These are phyloP conservation scores for Montipora efflorescens DNA, from an alignment of 64 coral and sea anemone genomes.

Conservation along the genomic window DNA sequence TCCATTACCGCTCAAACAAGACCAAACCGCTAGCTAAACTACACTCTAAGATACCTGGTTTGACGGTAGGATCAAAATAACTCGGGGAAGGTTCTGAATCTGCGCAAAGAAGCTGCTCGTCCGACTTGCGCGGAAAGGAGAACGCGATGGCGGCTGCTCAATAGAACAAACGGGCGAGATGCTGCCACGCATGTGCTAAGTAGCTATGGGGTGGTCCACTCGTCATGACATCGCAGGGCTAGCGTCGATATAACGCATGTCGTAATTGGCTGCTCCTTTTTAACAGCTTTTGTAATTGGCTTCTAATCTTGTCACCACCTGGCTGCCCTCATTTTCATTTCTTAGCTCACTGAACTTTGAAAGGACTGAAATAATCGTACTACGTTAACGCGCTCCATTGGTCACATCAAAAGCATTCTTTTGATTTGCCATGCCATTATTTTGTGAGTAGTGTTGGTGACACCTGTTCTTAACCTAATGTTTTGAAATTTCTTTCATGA, in stretches of 20 bases:
- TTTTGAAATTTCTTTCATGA: no score
- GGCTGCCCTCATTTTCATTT: background rate
- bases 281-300: background rate
- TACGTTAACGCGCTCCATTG: no score
- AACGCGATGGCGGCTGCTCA: constrained; percentile 98
- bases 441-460: no score
- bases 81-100: constrained; percentile 96
- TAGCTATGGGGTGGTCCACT: constrained; percentile 29
- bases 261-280: background rate
- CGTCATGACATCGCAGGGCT: background rate
- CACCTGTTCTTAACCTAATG: no score
- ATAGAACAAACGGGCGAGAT: constrained; percentile 75
- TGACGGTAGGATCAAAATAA: constrained; percentile 88
- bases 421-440: no score
- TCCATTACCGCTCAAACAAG: constrained; percentile 84
- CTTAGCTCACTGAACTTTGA: background rate
- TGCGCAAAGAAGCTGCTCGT: constrained; percentile 98
- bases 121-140: constrained; percentile 95
- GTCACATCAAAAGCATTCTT: no score
- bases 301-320: constrained; percentile 14
- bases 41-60: constrained; percentile 96
- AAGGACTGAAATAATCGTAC: no score
- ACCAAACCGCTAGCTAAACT: constrained; percentile 74
- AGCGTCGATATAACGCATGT: background rate
- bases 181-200: constrained; percentile 96